Base-by-base conservation (phyloP, 2,888 invertebrate species). In the Helleia helle region DNA sequence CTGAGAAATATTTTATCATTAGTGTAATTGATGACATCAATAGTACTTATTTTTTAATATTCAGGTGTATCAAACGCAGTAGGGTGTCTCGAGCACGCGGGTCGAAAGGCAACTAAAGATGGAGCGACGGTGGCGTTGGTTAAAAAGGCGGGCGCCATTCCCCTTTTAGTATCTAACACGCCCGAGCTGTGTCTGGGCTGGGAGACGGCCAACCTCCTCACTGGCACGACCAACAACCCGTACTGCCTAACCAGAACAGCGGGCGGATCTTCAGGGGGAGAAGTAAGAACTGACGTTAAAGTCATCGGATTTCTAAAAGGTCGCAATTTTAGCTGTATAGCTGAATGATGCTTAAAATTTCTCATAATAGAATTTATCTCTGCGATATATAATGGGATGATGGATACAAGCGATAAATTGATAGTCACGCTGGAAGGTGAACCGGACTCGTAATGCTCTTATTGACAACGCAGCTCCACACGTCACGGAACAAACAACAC, bases 201-300 rank as follows among this genome's bases (percentile, higher is more conserved):
- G 89, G 96, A 97, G 74, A 92, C 93, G 5, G 88, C 87, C 38
- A 96, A 95, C 67, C 87, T 90, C 38, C 80, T 95, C 1, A 89
- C 90, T 25, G 96, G 97, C 0, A 79, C 89, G 26, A 93, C 95
- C 0, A 86, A 86, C 49, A 97, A 97, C 79, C 95, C 97, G 0
- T 94, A 95, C 65, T 89, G 94, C 59, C 83, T 89, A 1, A 86
- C 86, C 0, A 86, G 90, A 52, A 93, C 89, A 0, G 83, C 91
- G 0, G 97, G 96, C 0, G 97, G 97, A 2, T 96, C 96, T 18
- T 95, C 95, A 1, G 96, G 96, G 24, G 94, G 93, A 6, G 94
- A 95, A 87, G 94, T 92, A 58, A 53, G 70, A 45, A 1, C 11
- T 25, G n/a, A n/a, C n/a, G n/a, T n/a, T n/a, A n/a, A n/a, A n/a